Conservation (phyloP, 2,113 vertebrate species). For the Lampris incognitus region DNA sequence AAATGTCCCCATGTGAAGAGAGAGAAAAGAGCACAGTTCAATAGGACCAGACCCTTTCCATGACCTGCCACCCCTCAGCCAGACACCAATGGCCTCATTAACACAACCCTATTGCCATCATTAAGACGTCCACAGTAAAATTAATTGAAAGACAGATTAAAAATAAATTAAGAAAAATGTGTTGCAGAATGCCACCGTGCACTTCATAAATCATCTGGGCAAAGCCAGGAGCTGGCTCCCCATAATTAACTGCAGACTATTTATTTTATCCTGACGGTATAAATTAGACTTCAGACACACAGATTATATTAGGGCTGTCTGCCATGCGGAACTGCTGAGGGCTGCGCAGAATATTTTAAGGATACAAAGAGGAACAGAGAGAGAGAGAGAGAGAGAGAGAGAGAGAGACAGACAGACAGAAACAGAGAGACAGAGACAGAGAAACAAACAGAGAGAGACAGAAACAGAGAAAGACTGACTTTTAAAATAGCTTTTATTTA, state of each 20-base stretch:
- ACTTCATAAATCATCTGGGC: conserved; percentile 97
- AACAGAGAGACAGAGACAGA: too few species aligned
- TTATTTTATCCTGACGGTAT: conserved; percentile 98
- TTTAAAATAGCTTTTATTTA: too few species aligned
- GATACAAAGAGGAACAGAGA: conserved; percentile 80
- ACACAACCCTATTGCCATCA: conserved; percentile 90
- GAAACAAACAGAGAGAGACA: too few species aligned
- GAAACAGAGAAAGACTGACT: too few species aligned
- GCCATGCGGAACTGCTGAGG: conserved; percentile 91
- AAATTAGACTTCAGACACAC: conserved; percentile 98
- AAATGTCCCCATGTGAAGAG: conserved; percentile 5
- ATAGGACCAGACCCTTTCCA: conserved; percentile 26
- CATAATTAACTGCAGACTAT: conserved; percentile 98
- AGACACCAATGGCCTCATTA: conserved; percentile 86
- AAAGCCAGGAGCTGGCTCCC: conserved; percentile 89
- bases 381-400: conserved; percentile 43
- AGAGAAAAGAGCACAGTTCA: neutral
- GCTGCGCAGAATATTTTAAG: conserved; percentile 93
- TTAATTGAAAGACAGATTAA: conserved; percentile 99
- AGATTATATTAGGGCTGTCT: conserved; percentile 97
- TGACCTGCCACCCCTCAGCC: conserved; percentile 29
- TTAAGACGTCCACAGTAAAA: conserved; percentile 97
- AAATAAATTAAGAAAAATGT: conserved; percentile 99
- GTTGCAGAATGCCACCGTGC: conserved; percentile 88
- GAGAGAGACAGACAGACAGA: conserved; percentile 5